Conservation (phyloP, 2,113 vertebrate genomes). For the Plestiodon gilberti region DNA sequence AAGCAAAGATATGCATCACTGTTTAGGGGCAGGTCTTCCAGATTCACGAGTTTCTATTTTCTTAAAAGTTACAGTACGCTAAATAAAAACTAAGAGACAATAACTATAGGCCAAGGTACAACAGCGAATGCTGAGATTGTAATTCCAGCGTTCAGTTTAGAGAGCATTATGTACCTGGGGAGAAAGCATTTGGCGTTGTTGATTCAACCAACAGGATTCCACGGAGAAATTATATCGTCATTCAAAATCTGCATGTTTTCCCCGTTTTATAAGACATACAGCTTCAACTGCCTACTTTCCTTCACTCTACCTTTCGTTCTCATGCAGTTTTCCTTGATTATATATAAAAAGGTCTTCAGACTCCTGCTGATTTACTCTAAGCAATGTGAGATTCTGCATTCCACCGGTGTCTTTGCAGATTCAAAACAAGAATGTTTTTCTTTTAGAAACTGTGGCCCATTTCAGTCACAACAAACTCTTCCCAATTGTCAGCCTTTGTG, state of each 20-base stretch:
- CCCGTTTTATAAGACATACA: background rate
- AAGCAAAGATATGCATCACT: background rate
- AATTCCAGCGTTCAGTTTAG: background rate
- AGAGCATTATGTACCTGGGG: background rate
- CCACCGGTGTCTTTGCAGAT: background rate
- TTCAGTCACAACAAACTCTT: background rate
- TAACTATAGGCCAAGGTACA: background rate
- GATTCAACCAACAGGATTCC: background rate
- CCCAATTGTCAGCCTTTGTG: background rate
- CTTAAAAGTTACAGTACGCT: background rate
- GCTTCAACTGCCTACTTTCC: background rate
- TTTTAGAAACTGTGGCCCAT: background rate
- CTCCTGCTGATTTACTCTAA: background rate
- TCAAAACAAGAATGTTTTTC: background rate
- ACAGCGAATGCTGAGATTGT: background rate
- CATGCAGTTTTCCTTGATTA: background rate
- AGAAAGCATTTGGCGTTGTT: background rate
- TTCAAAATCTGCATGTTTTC: background rate
- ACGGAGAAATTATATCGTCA: background rate
- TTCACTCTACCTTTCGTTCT: slow-evolving; percentile 9
- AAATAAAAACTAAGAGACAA: slow-evolving; percentile 7
- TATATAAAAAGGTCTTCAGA: background rate
- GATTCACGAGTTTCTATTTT: background rate
- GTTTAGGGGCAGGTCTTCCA: background rate
- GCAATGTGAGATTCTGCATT: background rate